Conservation (phyloP, 2,797 vertebrate species). For the Poecilia velifera region DNA sequence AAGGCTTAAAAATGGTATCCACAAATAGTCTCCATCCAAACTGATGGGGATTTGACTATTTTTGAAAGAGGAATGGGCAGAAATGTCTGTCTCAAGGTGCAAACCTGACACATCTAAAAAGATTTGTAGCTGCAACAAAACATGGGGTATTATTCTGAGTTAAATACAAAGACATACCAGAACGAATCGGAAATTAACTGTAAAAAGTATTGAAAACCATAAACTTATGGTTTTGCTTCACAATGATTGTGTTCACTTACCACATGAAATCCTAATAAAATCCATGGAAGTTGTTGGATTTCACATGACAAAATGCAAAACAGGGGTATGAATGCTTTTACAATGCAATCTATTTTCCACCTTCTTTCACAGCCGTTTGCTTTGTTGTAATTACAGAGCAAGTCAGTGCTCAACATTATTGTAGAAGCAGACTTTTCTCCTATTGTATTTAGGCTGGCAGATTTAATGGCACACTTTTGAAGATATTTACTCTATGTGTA, state of each 20-base stretch:
- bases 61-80: background rate
- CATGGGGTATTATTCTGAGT: background rate
- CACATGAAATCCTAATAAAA: background rate
- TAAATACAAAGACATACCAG: background rate
- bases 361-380: constrained; percentile 1
- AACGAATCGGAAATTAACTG: background rate
- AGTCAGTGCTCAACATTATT: background rate
- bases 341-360: background rate
- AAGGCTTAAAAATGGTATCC: too few species aligned
- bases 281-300: background rate
- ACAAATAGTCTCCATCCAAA: background rate
- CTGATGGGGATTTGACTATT: background rate
- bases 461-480: constrained; percentile 39
- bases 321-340: background rate
- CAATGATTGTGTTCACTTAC: background rate
- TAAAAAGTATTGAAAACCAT: background rate
- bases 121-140: background rate
- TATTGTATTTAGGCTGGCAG: constrained; percentile 6
- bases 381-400: constrained; percentile 13
- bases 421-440: background rate
- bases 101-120: background rate
- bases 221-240: background rate
- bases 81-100: background rate
- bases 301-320: background rate
- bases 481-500: constrained; percentile 22